Evolutionary conservation across 2,888 invertebrate genomes (phyloP).

Genomic region (Chelonus formosanus): DNA sequence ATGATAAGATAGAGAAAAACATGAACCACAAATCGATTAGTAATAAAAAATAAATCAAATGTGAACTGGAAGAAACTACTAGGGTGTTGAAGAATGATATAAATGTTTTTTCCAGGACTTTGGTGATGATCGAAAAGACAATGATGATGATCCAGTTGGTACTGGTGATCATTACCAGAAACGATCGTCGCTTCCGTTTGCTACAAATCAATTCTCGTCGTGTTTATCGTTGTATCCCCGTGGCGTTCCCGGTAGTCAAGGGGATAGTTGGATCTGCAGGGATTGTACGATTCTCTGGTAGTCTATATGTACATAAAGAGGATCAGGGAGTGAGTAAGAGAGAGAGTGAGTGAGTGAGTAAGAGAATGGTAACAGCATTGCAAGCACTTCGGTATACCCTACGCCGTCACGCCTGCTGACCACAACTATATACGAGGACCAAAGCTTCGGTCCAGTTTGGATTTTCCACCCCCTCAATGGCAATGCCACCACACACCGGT

Average conservation of each 20-base stretch:
- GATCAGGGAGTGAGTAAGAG: slow-evolving; percentile 24
- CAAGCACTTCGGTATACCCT: slow-evolving; percentile 47
- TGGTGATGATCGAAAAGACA: slow-evolving; percentile 44
- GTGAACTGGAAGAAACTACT: slow-evolving; percentile 33
- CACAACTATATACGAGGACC: slow-evolving; percentile 61
- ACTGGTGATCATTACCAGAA: slow-evolving; percentile 59
- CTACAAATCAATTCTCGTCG: slow-evolving; percentile 63
- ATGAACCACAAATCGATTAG: neutral
- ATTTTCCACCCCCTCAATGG: slow-evolving; percentile 35
- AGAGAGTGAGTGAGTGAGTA: slow-evolving; percentile 25
- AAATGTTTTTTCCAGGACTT: neutral
- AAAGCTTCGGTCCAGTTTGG: slow-evolving; percentile 43
- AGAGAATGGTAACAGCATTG: slow-evolving; percentile 37
- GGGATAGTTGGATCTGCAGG: slow-evolving; percentile 39
- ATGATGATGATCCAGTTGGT: slow-evolving; percentile 51
- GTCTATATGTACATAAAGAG: slow-evolving; percentile 23
- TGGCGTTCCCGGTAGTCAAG: slow-evolving; percentile 53
- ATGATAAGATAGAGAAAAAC: neutral
- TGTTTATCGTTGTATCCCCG: slow-evolving; percentile 61
- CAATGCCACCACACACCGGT: slow-evolving; percentile 33
- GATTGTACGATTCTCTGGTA: slow-evolving; percentile 33
- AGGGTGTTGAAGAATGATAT: neutral
- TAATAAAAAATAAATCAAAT: slow-evolving; percentile 32
- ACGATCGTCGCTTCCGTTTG: slow-evolving; percentile 62
- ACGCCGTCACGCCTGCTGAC: slow-evolving; percentile 62